A percentile compares a stretch with the other conserved stretches of the same genome.
These are phyloP conservation scores for Argopecten irradians DNA, from an alignment of 1,140 invertebrate species.

Conservation along the genomic window DNA sequence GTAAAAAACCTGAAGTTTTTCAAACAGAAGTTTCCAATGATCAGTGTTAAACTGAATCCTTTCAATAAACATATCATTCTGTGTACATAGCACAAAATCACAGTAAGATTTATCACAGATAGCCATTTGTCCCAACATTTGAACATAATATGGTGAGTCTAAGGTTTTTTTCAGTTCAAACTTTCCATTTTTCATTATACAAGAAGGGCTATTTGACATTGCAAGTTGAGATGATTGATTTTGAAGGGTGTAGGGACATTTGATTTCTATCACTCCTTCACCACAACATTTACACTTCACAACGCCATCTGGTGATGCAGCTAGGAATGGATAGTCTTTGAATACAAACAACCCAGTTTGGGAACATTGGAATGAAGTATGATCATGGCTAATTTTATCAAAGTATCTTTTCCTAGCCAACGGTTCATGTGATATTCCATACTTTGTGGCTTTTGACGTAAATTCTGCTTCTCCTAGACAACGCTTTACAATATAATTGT, in stretches of 20 bases:
- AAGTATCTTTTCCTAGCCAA: conserved; percentile 25
- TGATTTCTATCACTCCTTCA: conserved; percentile 28
- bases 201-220: conserved; percentile 27
- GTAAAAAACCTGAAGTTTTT: not conserved
- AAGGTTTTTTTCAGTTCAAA: conserved; percentile 25
- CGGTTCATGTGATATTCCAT: conserved; percentile 29
- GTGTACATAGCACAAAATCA: not conserved
- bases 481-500: conserved; percentile 29
- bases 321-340: conserved; percentile 12
- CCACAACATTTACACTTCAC: conserved; percentile 33
- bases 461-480: not conserved
- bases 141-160: conserved; percentile 33
- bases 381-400: not conserved
- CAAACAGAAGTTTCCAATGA: not conserved
- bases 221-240: conserved; percentile 17
- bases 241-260: conserved; percentile 26
- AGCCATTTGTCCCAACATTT: conserved; percentile 23
- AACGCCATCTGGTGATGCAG: conserved; percentile 31
- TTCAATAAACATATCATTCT: not conserved
- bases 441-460: not conserved
- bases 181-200: conserved; percentile 25
- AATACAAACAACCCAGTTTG: not conserved
- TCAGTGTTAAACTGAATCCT: not conserved
- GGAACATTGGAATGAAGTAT: conserved; percentile 26
- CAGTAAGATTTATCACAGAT: not conserved